A percentile compares a stretch with the other conserved stretches of the same genome.
These are phyloP conservation scores for Spatula clypeata DNA, from an alignment of 2,797 vertebrate genomes.

Conservation along the genomic window DNA sequence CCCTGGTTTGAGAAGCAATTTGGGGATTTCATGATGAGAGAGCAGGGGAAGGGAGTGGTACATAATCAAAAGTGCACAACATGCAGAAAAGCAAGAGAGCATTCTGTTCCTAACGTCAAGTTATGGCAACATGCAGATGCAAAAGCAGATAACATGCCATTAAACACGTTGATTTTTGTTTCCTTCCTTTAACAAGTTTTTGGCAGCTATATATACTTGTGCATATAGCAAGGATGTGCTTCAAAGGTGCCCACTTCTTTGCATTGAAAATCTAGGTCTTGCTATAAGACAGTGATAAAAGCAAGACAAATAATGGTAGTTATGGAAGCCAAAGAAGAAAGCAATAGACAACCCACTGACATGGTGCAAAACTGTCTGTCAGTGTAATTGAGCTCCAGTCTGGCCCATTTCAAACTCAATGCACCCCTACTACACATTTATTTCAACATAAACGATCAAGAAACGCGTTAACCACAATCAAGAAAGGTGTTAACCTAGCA, in stretches of 20 bases:
- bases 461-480: not conserved
- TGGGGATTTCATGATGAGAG: not conserved
- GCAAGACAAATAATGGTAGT: not conserved
- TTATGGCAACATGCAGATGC: not conserved
- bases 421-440: not conserved
- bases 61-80: fast-evolving
- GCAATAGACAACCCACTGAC: not conserved
- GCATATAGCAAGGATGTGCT: not conserved
- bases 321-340: not conserved
- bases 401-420: not conserved
- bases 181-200: not conserved
- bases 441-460: not conserved
- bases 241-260: not conserved
- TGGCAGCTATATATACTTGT: not conserved
- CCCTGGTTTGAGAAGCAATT: not conserved
- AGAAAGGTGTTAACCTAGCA: not conserved
- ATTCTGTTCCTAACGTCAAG: not conserved
- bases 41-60: not conserved
- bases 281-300: not conserved
- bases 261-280: not conserved
- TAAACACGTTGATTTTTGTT: not conserved
- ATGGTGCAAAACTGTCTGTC: not conserved
- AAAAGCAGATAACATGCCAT: not conserved
- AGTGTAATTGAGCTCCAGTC: not conserved
- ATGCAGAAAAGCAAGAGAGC: not conserved